Evolutionary conservation across 1,140 invertebrate genomes (phyloP), one percentile per base, ranked within the genome.

Genomic region (Leptonema lineaticorne): DNA sequence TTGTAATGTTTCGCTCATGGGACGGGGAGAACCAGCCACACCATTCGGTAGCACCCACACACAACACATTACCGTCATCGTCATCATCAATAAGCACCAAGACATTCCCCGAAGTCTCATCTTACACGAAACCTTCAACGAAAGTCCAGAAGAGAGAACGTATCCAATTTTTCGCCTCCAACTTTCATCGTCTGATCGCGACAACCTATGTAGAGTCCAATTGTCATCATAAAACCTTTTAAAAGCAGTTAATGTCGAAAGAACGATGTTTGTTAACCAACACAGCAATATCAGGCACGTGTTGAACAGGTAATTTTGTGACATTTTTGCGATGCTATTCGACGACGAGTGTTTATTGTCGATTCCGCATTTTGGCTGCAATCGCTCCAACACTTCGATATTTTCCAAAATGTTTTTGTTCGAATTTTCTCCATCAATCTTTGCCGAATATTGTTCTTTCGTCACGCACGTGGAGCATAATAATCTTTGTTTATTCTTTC

Each of bases 1-100:
- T 75, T 82, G 81, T 70, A 83, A 74, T 56, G 81, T 83, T 74
- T 83, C 81, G 73, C 81, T 83, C 75, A 83, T 83, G 73, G 79
- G 78, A 72, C 81, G 81, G n/a, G 68, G 68, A 14, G 62, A 59
- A 1, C 22, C 68, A 1, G 22, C 26, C 6, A 27, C 68, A 5
- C 11, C 57, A 22, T 24, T 7, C 3, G 59, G 30, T 16, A 45
- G 5, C 50, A 53, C 5, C 1, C 33, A 29, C 28, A 63, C 28
- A 27, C 29, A 67, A 33, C 24, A 69, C 58, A 58, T 18, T 4
- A 68, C 20, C 27, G 67, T 11, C 58, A 72, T 3, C 33, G 46
- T n/a, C 57, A 28, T 26, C 45, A 33, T 14, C 26, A 33, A 33
- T 6, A 5, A 9, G 16, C 2, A 41, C 37, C 67, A 2, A 67